phyloP scores from a whole-genome alignment of 2,113 vertebrate species.

The Pandion haliaetus region DNA sequence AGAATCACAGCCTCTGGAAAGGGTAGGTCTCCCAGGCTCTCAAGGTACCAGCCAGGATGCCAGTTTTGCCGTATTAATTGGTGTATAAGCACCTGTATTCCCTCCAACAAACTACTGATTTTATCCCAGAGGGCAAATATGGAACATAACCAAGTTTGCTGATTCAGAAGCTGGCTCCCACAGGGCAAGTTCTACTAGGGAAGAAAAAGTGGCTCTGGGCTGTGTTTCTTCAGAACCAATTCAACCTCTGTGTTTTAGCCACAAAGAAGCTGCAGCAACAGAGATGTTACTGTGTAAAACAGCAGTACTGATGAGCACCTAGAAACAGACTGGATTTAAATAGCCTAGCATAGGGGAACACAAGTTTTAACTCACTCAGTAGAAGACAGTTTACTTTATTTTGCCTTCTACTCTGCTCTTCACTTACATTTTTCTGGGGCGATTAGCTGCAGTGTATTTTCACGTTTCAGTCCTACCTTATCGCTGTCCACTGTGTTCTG shows the following conservation, averaged over 20 bases:
- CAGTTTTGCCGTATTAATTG: neutral
- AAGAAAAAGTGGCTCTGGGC: neutral
- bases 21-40: constrained; percentile 1
- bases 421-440: neutral
- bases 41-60: constrained; percentile 7
- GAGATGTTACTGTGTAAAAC: neutral
- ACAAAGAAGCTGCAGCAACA: neutral
- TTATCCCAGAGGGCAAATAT: neutral
- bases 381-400: neutral
- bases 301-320: neutral
- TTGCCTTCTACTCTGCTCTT: neutral
- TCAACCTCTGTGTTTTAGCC: neutral
- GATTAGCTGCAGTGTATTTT: neutral
- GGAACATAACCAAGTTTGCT: neutral
- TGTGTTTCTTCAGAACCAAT: neutral
- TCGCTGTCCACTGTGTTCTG: constrained; percentile 98
- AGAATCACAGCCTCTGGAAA: constrained; percentile 25
- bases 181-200: neutral
- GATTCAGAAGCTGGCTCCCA: neutral
- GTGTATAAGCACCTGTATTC: neutral
- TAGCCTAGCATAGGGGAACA: neutral
- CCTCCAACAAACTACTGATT: neutral
- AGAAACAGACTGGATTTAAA: neutral
- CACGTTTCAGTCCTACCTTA: constrained; percentile 84
- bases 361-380: neutral